Percentiles rank a stretch among this genome's conserved stretches.
Conservation (phyloP, 2,113 vertebrate species). For the Glaucidium brasilianum region DNA sequence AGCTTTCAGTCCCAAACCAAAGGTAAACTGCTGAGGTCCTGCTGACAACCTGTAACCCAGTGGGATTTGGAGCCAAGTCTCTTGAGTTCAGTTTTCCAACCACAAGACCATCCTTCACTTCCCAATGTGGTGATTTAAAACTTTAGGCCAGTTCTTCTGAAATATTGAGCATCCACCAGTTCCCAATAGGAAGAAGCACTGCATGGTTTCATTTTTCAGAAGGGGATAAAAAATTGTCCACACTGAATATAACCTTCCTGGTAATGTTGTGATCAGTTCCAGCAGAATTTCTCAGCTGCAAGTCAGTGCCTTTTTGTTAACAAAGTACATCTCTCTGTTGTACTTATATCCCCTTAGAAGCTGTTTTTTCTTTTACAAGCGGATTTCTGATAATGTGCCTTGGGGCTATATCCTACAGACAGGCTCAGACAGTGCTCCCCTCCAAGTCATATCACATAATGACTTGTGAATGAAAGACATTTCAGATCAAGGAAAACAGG, state of each 20-base stretch:
- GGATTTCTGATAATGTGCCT: neutral
- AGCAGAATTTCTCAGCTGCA: neutral
- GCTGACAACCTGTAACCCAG: neutral
- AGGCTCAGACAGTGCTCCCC: neutral
- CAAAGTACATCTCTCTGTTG: neutral
- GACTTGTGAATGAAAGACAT: neutral
- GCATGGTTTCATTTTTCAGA: neutral
- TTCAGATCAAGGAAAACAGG: neutral
- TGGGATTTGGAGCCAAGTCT: neutral
- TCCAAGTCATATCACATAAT: neutral
- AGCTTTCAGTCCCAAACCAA: neutral
- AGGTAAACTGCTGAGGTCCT: neutral
- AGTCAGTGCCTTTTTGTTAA: neutral
- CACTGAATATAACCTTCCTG: neutral
- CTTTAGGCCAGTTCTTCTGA: neutral
- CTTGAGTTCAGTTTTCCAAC: neutral
- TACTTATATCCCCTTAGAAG: neutral
- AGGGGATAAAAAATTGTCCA: rapidly evolving
- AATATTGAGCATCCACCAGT: neutral
- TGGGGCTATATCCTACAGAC: neutral
- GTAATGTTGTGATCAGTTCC: neutral
- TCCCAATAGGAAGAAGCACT: neutral
- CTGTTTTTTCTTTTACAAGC: neutral
- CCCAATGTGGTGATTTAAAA: neutral
- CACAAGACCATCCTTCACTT: neutral